Conservation (phyloP, 1,140 invertebrate genomes). For the Episyrphus balteatus region DNA sequence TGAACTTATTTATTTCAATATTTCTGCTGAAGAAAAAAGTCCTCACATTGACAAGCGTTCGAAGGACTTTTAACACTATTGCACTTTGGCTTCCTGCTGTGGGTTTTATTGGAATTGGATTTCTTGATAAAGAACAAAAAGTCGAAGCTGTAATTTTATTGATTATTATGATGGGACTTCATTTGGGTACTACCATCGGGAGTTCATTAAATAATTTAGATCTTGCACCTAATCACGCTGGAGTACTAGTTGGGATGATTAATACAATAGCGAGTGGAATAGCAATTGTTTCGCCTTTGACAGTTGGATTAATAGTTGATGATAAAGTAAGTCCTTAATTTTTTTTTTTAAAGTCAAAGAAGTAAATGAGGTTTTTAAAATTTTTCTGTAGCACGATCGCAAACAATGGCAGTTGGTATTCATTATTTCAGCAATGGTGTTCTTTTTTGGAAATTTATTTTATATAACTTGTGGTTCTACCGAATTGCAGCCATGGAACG, state of each 20-base stretch:
- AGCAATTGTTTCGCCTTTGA: conserved; percentile 56
- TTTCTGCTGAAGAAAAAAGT: conserved; percentile 44
- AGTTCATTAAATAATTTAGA: conserved; percentile 57
- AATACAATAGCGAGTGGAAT: conserved; percentile 64
- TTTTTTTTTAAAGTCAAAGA: no score
- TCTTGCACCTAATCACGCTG: conserved; percentile 64
- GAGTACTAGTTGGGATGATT: conserved; percentile 55
- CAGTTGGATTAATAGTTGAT: conserved; percentile 48
- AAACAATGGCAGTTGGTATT: conserved; percentile 63
- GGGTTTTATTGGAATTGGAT: conserved; percentile 50
- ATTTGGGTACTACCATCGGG: conserved; percentile 63
- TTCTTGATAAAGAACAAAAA: conserved; percentile 40
- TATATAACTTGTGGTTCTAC: conserved; percentile 58
- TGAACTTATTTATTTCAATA: conserved; percentile 52
- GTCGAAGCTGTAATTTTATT: conserved; percentile 50
- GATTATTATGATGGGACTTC: conserved; percentile 58
- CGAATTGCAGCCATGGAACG: conserved; percentile 55
- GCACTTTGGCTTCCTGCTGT: conserved; percentile 46
- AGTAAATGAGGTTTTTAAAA: conserved; percentile 27
- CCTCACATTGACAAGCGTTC: conserved; percentile 40
- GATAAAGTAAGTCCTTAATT: conserved; percentile 43
- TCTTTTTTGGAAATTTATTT: conserved; percentile 53
- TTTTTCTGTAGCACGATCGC: conserved; percentile 36
- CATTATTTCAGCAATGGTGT: conserved; percentile 56
- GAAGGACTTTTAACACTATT: conserved; percentile 56